phyloP scores from a whole-genome alignment of 2,113 vertebrate genomes.

The Gymnogyps californianus region DNA sequence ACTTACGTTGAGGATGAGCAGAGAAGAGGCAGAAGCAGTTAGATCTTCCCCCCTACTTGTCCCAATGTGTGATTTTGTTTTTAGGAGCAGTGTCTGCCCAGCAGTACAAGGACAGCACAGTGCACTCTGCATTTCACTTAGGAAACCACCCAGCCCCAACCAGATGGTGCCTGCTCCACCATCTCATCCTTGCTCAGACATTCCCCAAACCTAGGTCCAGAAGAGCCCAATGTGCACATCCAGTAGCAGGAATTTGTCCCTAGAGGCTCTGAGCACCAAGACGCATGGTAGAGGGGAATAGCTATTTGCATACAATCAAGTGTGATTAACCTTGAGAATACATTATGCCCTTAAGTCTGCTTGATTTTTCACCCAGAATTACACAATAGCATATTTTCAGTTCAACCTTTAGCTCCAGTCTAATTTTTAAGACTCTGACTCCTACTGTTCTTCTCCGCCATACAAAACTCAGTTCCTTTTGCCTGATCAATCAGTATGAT shows the following conservation, averaged over 20 bases:
- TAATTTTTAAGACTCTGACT: background rate
- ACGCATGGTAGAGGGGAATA: background rate
- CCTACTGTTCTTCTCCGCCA: background rate
- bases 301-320: background rate
- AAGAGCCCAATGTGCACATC: background rate
- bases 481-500: background rate
- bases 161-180: background rate
- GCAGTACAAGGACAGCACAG: background rate
- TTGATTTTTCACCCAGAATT: background rate
- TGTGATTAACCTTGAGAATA: background rate
- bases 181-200: background rate
- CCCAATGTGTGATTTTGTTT: background rate
- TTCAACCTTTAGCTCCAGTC: background rate
- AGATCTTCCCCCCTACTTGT: background rate
- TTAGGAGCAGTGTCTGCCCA: background rate
- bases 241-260: background rate
- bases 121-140: rapidly evolving
- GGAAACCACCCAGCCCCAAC: background rate
- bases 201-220: background rate
- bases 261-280: background rate
- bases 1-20: background rate
- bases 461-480: background rate
- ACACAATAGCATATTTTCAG: background rate
- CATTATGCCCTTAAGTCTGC: background rate
- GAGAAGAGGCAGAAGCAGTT: background rate